These are phyloP conservation scores for Eudyptes chrysolophus DNA, from an alignment of 2,113 vertebrate genomes.

Conservation along the genomic window DNA sequence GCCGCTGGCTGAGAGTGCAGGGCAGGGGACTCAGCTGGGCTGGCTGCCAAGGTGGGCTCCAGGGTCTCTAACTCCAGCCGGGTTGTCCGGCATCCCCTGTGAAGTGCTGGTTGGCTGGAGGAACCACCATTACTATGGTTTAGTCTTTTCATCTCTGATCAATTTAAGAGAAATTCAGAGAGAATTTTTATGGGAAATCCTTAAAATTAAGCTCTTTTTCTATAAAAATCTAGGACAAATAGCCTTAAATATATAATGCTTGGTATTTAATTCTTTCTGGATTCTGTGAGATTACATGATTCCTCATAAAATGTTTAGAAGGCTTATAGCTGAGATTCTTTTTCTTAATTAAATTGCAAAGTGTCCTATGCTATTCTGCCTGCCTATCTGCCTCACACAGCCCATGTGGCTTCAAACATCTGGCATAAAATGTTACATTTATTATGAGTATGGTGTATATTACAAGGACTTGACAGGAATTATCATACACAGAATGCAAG, in stretches of 20 bases:
- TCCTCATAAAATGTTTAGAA: not conserved
- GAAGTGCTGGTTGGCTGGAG: not conserved
- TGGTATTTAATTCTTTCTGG: not conserved
- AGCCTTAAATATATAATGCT: not conserved
- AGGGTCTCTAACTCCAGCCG: fast-evolving
- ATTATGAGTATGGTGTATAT: too few species aligned
- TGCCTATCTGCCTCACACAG: not conserved
- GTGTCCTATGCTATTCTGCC: not conserved
- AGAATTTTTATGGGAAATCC: not conserved
- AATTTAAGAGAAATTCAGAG: not conserved
- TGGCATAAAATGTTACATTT: not conserved
- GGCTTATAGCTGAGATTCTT: not conserved
- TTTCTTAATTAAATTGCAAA: not conserved
- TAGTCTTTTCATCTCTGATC: not conserved
- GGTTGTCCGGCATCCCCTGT: too few species aligned
- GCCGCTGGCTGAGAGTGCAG: not conserved
- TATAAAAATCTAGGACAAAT: not conserved
- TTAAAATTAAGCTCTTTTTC: not conserved
- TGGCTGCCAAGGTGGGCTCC: not conserved
- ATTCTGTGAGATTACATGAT: not conserved
- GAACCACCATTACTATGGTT: fast-evolving
- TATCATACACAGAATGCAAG: not conserved
- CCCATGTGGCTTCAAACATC: not conserved
- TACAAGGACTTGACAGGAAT: not conserved
- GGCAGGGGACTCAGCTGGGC: not conserved